A percentile compares a stretch with the other conserved stretches of the same genome.
Conservation (phyloP, 92 coral and sea anemone genomes). For the Porites cylindrica region DNA sequence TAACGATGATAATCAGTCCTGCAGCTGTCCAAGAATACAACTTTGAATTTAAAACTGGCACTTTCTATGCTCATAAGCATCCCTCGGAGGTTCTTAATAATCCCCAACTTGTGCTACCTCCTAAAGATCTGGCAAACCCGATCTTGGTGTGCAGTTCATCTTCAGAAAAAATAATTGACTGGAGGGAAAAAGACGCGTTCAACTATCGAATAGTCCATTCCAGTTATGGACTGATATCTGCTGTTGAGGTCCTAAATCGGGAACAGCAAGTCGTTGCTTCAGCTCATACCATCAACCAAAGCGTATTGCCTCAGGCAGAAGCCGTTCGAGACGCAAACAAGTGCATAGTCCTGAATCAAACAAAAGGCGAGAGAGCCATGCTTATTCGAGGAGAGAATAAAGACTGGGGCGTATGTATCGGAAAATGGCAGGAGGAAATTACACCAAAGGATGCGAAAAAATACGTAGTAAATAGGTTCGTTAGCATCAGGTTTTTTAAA, state of each 20-base stretch:
- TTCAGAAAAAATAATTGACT: slow-evolving; percentile 32
- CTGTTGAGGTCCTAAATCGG: slow-evolving; percentile 45
- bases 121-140: slow-evolving; percentile 24
- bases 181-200: slow-evolving; percentile 34
- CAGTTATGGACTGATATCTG: slow-evolving; percentile 38
- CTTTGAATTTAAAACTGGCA: not conserved
- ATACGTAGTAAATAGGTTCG: slow-evolving; percentile 6
- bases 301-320: slow-evolving; percentile 36
- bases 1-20: not conserved
- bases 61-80: not conserved
- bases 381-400: slow-evolving; percentile 43
- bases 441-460: not conserved
- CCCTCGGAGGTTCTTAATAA: slow-evolving; percentile 42
- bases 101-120: slow-evolving; percentile 29
- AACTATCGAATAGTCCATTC: slow-evolving; percentile 55
- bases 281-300: slow-evolving; percentile 42
- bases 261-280: slow-evolving; percentile 39
- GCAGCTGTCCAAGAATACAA: not conserved
- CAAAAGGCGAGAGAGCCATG: slow-evolving; percentile 57
- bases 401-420: slow-evolving; percentile 56
- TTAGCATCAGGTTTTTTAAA: slow-evolving; percentile 13
- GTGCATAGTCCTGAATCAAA: not conserved
- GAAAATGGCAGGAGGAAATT: slow-evolving; percentile 49
- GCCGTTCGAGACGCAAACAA: slow-evolving; percentile 18
- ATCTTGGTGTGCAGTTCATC: slow-evolving; percentile 36